These are phyloP conservation scores for Zaprionus bogoriensis DNA, from an alignment of 2,888 invertebrate genomes.

Conservation along the genomic window DNA sequence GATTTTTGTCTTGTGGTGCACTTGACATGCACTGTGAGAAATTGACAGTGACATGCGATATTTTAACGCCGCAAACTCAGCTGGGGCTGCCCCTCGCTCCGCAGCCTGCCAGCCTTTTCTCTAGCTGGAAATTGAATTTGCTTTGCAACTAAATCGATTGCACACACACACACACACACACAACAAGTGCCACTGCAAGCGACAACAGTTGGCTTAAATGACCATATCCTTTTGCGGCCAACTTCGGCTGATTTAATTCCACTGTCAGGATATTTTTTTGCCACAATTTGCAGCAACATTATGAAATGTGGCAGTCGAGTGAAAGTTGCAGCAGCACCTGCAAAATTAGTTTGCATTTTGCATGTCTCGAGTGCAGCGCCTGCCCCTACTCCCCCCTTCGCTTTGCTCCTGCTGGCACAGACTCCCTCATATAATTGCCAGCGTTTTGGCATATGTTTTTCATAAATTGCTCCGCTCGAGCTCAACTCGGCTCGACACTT, in stretches of 20 bases:
- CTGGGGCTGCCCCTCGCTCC: slow-evolving; percentile 16
- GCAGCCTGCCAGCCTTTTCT: too few relatives aligned
- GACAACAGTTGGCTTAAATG: slow-evolving; percentile 46
- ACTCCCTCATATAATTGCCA: slow-evolving; percentile 34
- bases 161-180: slow-evolving; percentile 21
- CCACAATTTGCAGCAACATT: slow-evolving; percentile 4
- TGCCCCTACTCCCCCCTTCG: not conserved
- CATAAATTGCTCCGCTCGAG: slow-evolving; percentile 32
- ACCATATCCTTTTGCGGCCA: slow-evolving; percentile 30
- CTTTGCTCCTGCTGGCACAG: not conserved
- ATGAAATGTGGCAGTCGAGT: slow-evolving; percentile 1
- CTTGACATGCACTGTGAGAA: slow-evolving; percentile 62
- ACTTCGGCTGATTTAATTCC: slow-evolving; percentile 25
- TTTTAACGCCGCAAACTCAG: slow-evolving; percentile 28
- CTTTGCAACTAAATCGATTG: slow-evolving; percentile 66
- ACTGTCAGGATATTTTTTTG: not conserved
- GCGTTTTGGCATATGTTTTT: slow-evolving; percentile 38
- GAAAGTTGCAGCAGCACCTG: slow-evolving; percentile 23
- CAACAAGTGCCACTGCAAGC: slow-evolving; percentile 6
- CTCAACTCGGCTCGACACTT: slow-evolving; percentile 4
- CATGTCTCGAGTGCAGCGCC: slow-evolving; percentile 35
- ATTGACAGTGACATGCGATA: slow-evolving; percentile 66
- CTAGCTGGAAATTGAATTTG: slow-evolving; percentile 64
- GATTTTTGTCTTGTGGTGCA: slow-evolving; percentile 49
- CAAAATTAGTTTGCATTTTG: slow-evolving; percentile 35